Base-by-base conservation (phyloP, 2,113 vertebrate species). In the Rhinolophus sinicus region DNA sequence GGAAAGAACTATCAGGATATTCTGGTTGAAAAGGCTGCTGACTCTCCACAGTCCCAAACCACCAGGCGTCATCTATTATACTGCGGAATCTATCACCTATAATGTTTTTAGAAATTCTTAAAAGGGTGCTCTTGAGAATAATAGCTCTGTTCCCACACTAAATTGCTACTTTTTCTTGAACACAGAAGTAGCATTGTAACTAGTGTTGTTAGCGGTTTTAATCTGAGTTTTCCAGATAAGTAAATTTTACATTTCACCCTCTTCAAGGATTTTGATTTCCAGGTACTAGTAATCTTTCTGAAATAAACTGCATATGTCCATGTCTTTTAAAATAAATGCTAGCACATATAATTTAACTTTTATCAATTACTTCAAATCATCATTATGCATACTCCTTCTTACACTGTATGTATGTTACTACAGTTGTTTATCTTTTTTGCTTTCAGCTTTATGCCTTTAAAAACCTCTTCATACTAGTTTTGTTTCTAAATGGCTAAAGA, bases 51-150 rank as follows among this genome's bases (percentile, higher is more conserved):
- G 98, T 99, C 44, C 99, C 99, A 95, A 99, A 99, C 99, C 99
- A 99, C 99, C 99, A 99, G 69, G 99, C 99, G 0, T 99, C 99
- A 81, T 99, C 99, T 80, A 99, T 99, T 97, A 99, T 99, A 98
- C 99, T 99, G 91, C 99, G 99, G 98, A 99, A 99, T 94, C 99
- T 98, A 98, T 99, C 99, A 92, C 99, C 99, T 99, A 13, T 0
- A 93, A 98, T 70, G 15, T 82, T 91, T 87, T 83, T 56, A 73
- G 60, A 90, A 91, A 90, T 60, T 94, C 28, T 62, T 90, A 80
- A 91, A 95, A 91, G 16, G 22, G 35, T 67, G 56, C 21, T 94
- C 65, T 96, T 75, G 16, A 94, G 73, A 93, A 89, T 60, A 93
- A 76, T 4, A 87, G n/a, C 6, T 72, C 50, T 81, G 6, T 91